Evolutionary conservation across 2,888 invertebrate species (phyloP).

Genomic region (Mayetiola destructor): DNA sequence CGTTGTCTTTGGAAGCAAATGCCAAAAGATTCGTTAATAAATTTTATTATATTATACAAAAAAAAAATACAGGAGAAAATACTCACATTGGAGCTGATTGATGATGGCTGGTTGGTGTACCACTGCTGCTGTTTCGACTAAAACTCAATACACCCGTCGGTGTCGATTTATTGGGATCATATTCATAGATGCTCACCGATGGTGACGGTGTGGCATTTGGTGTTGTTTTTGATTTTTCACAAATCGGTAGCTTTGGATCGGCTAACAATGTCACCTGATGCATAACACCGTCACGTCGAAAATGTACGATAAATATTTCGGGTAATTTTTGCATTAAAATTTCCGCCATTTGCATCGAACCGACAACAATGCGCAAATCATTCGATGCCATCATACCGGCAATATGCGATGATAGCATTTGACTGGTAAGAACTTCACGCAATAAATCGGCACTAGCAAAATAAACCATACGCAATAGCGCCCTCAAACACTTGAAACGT

Average conservation of each 20-base stretch:
- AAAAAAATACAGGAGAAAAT: too few species aligned
- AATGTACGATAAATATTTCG: constrained; percentile 87
- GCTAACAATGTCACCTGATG: constrained; percentile 65
- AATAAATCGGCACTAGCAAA: constrained; percentile 80
- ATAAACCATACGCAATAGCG: constrained; percentile 89
- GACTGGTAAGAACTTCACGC: constrained; percentile 52
- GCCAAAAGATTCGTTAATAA: neutral
- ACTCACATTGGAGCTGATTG: neutral
- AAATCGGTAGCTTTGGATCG: constrained; percentile 48
- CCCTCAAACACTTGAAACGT: constrained; percentile 90
- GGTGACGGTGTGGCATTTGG: constrained; percentile 24
- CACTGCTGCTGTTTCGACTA: neutral
- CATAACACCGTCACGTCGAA: constrained; percentile 93
- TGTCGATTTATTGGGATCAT: constrained; percentile 27
- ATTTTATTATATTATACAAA: neutral
- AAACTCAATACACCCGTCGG: neutral
- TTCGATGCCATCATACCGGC: constrained; percentile 97
- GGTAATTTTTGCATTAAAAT: constrained; percentile 93
- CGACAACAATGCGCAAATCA: constrained; percentile 91
- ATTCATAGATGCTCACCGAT: constrained; percentile 28
- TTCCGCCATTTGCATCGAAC: constrained; percentile 92
- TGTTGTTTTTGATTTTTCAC: constrained; percentile 31
- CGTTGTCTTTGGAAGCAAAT: neutral
- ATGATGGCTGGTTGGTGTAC: constrained; percentile 2
- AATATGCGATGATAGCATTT: constrained; percentile 86